Base-by-base conservation (phyloP, 1,140 invertebrate species). In the Neotoxoptera formosana region DNA sequence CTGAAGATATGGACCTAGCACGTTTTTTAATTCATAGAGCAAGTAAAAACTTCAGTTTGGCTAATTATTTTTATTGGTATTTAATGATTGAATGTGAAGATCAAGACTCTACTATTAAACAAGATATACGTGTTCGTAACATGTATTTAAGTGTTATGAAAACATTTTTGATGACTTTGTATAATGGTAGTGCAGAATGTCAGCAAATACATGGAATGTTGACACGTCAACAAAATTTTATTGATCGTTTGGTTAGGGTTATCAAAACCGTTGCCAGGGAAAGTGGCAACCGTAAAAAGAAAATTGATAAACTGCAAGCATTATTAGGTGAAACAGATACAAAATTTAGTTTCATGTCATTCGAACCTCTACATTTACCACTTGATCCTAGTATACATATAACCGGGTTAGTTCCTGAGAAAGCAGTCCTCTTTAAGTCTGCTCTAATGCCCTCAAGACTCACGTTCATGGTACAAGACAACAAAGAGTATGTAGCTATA, bases 21-120 rank as follows among this genome's bases (percentile, higher is more conserved):
- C 97, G 97, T 45, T 99, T 99, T 96, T 96, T 99, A 3, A 98
- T 99, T 93, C 96, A 97, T 88, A 96, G 98, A 93, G 98, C 99
- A 17, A 98, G 98, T 95, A 96, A 97, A 94, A 99, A 99, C 96
- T 97, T 97, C 51, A 97, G 96, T 41, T 95, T 99, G 88, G 98
- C 98, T 83, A 99, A 99, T 96, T 99, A 99, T 95, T 97, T 99
- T 94, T 99, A 98, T 95, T 99, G 99, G 99, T 97, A 99, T 96
- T 95, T 99, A 84, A 96, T 97, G 45, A 98, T 99, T 81, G 99
- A 99, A 95, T 98, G 98, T 95, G 98, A 99, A 95, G 96, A 96
- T 94, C 95, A 96, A 86, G 96, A 96, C 9, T 94, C 56, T 25
- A 96, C 96, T 90, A 95, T 95, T 4, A 97, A 97, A 95, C 97